A percentile compares a stretch with the other conserved stretches of the same genome.
These are phyloP conservation scores for Lasioglossum zephyrum DNA, from an alignment of 2,888 invertebrate genomes.

Conservation along the genomic window DNA sequence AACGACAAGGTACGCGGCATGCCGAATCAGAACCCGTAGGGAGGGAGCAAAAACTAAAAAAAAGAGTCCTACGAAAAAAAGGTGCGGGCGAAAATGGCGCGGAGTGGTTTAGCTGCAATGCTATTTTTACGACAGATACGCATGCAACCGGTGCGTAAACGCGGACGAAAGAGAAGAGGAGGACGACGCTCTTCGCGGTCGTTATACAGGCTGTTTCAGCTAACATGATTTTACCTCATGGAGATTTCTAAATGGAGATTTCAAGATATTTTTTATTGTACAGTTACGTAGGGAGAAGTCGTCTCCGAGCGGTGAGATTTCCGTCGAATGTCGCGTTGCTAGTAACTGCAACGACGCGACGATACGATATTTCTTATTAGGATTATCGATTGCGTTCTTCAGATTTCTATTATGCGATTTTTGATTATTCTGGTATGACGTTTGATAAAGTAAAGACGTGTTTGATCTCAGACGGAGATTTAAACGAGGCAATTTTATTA, in stretches of 20 bases:
- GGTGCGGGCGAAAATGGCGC: background rate
- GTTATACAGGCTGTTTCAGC: conserved; percentile 44
- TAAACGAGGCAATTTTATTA: too few species aligned
- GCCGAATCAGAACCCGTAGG: background rate
- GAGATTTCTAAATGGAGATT: too few species aligned
- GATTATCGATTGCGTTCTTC: too few species aligned
- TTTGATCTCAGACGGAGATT: too few species aligned
- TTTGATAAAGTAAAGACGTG: too few species aligned
- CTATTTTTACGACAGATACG: conserved; percentile 53
- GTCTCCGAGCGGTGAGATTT: too few species aligned
- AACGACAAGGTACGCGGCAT: conserved; percentile 7
- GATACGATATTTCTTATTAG: too few species aligned
- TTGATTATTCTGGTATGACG: too few species aligned
- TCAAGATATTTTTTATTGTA: background rate
- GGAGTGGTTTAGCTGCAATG: conserved; percentile 48
- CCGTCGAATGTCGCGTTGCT: too few species aligned
- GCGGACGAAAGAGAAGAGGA: conserved; percentile 41
- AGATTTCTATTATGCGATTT: too few species aligned
- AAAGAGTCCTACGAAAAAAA: conserved; percentile 24
- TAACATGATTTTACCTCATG: background rate
- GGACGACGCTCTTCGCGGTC: conserved; percentile 44
- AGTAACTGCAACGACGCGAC: too few species aligned
- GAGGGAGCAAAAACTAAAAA: background rate
- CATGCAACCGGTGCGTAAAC: conserved; percentile 67
- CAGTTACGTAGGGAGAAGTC: too few species aligned